Evolutionary conservation across 2,797 vertebrate genomes (phyloP).

Genomic region (Synanceia verrucosa): DNA sequence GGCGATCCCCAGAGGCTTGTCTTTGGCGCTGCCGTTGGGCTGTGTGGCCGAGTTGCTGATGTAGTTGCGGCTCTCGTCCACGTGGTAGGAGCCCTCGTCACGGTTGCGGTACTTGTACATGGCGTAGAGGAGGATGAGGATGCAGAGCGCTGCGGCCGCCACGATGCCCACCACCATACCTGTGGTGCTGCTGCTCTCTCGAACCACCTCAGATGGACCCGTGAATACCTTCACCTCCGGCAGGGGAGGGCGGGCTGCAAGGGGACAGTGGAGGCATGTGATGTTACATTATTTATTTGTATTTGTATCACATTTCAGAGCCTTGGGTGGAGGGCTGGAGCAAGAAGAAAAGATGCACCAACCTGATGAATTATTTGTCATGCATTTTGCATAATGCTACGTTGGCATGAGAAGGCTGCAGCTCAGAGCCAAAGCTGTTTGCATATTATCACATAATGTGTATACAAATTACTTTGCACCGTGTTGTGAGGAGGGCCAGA

Average conservation of each 20-base stretch:
- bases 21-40: slow-evolving; percentile 98
- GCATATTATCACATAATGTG: slow-evolving; percentile 54
- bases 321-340: slow-evolving; percentile 40
- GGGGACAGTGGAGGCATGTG: neutral
- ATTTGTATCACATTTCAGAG: slow-evolving; percentile 22
- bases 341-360: slow-evolving; percentile 47
- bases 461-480: slow-evolving; percentile 58
- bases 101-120: slow-evolving; percentile 99
- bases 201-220: slow-evolving; percentile 91
- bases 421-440: slow-evolving; percentile 57
- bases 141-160: slow-evolving; percentile 96
- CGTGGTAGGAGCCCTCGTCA: slow-evolving; percentile 98
- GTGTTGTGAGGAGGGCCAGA: slow-evolving; percentile 23
- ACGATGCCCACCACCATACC: slow-evolving; percentile 99
- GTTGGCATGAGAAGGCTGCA: slow-evolving; percentile 40
- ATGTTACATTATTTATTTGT: slow-evolving; percentile 52
- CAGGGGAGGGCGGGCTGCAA: slow-evolving; percentile 77
- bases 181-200: slow-evolving; percentile 97
- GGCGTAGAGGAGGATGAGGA: slow-evolving; percentile 99
- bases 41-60: slow-evolving; percentile 99
- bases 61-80: slow-evolving; percentile 99
- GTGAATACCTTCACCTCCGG: slow-evolving; percentile 92
- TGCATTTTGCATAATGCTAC: slow-evolving; percentile 60
- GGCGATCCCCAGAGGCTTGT: slow-evolving; percentile 95
- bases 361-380: slow-evolving; percentile 63